phyloP scores from a whole-genome alignment of 2,797 vertebrate genomes.

The Ctenosaura bakeri region DNA sequence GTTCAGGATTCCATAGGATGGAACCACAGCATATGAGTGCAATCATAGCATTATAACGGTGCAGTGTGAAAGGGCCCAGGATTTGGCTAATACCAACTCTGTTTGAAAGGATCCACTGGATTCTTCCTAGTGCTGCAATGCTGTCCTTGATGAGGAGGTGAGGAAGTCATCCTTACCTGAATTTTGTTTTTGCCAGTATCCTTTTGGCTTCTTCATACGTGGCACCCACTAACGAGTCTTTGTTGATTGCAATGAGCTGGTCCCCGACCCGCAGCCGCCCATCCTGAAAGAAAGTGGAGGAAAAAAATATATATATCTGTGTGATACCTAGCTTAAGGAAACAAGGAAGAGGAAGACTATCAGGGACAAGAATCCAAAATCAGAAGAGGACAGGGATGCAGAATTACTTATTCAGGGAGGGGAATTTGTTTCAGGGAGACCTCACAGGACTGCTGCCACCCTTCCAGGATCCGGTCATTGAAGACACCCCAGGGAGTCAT shows the following conservation, averaged over 20 bases:
- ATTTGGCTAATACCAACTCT: background rate
- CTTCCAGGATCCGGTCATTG: background rate
- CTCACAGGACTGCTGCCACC: background rate
- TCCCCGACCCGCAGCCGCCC: slow-evolving; percentile 90
- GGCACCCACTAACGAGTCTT: slow-evolving; percentile 90
- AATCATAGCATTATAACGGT: too few relatives aligned
- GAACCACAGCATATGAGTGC: too few relatives aligned
- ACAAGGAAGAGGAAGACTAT: background rate
- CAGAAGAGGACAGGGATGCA: background rate
- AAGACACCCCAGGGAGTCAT: background rate
- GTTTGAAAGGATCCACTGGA: background rate
- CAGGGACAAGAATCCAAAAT: too few relatives aligned
- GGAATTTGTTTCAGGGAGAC: background rate
- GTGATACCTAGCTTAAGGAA: background rate
- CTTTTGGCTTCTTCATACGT: slow-evolving; percentile 91
- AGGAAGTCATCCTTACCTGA: slow-evolving; percentile 77
- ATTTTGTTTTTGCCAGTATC: slow-evolving; percentile 86
- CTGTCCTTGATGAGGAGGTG: background rate
- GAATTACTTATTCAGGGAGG: background rate
- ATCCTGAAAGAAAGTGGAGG: slow-evolving; percentile 79
- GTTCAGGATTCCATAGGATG: too few relatives aligned
- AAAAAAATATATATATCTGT: background rate
- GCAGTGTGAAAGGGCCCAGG: background rate
- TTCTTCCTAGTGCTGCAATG: background rate
- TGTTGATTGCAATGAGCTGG: slow-evolving; percentile 91